phyloP scores from a whole-genome alignment of 2,113 vertebrate genomes.

The Brachyhypopomus occidentalis region DNA sequence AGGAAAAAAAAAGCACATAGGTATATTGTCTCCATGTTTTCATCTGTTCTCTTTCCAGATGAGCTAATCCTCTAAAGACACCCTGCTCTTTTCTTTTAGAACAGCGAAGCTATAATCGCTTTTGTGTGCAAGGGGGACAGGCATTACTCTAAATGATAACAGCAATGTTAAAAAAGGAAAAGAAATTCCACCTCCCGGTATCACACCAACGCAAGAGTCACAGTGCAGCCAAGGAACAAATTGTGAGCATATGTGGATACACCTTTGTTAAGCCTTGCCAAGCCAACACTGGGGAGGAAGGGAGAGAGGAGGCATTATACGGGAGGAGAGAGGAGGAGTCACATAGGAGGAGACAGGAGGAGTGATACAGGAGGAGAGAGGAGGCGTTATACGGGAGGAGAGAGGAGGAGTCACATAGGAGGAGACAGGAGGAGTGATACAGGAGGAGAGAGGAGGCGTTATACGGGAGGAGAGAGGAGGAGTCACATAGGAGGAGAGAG shows the following conservation, averaged over 20 bases:
- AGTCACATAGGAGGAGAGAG: conserved; percentile 60
- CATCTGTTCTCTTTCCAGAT: conserved; percentile 40
- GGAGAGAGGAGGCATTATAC: conserved; percentile 62
- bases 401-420: neutral
- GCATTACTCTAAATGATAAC: conserved; percentile 56
- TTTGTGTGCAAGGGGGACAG: conserved; percentile 43
- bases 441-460: neutral
- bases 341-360: conserved; percentile 51
- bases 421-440: neutral
- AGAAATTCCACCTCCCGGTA: conserved; percentile 42
- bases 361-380: neutral
- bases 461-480: conserved; percentile 46
- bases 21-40: conserved; percentile 23
- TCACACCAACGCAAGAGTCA: conserved; percentile 48
- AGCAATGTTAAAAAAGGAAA: conserved; percentile 35
- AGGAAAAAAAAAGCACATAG: conserved; percentile 14
- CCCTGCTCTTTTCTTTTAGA: conserved; percentile 14
- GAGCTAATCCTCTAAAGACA: conserved; percentile 37
- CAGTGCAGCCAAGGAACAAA: conserved; percentile 67
- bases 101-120: conserved; percentile 43
- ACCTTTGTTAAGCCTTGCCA: conserved; percentile 64
- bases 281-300: conserved; percentile 70
- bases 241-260: conserved; percentile 73
- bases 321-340: conserved; percentile 63
- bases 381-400: conserved; percentile 43